Base-by-base conservation (phyloP, 2,113 vertebrate species). In the Gallinago paraguaiae region DNA sequence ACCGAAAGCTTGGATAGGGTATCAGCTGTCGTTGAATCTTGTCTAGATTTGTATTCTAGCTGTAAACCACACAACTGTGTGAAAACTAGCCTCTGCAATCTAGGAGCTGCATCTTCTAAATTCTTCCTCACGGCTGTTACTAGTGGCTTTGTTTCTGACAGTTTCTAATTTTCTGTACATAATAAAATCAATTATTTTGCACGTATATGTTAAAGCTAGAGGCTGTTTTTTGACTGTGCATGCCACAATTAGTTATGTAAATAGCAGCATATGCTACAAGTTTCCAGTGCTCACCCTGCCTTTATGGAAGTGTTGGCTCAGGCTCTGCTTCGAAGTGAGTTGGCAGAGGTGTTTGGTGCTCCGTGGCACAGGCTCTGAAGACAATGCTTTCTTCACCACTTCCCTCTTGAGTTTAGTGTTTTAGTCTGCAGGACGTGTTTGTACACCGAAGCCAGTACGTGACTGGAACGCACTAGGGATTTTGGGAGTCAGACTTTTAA, bases 241-340 rank as follows among this genome's bases (percentile, higher is more conserved):
- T 95, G 93, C 91, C 89, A 95, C 95, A 91, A 96, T 96, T 97
- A 97, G 96, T 95, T 97, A 97, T 95, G 95, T 96, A 97, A 97
- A 97, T 96, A 97, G 96, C 93, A 96, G 84, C 96, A 97, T 97
- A 97, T 97, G 96, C 93, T 95, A 78, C 94, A 94, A 96, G 96
- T 95, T 97, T 95, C 93, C 94, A 92, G 50, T 82, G 91, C 85
- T 97, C 95, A 92, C 93, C 95, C 94, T 92, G 94, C 83, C 84
- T 97, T 89, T 76, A 76, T 82, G 63, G 94, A 87, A 94, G 81
- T 71, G 91, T 96, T 97, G 96, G 94, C 96, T 96, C 95, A 95
- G 95, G 89, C 93, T 97, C 77, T 89, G 91, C 78, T 87, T 96
- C 28, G 1, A 95, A 97, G 94, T 93, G 87, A 89, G 91, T 95